phyloP scores from a whole-genome alignment of 2,113 vertebrate genomes.

The Orthonyx spaldingii region DNA sequence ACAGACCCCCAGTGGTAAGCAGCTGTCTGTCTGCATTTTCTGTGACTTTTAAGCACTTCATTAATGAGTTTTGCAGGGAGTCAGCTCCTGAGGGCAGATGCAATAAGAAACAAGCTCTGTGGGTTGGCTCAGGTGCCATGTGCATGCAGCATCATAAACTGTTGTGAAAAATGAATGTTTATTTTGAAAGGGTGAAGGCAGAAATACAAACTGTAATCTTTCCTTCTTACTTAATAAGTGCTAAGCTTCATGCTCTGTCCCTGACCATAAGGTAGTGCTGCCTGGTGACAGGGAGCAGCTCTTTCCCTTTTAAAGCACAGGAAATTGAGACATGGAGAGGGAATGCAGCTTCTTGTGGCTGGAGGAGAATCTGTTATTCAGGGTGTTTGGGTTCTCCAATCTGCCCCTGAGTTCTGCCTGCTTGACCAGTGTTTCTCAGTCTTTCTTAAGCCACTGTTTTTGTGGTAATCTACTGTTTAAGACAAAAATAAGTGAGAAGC shows the following conservation, averaged over 20 bases:
- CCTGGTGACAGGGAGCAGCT: not conserved
- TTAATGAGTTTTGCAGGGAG: constrained; percentile 26
- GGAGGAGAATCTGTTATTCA: not conserved
- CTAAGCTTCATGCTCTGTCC: not conserved
- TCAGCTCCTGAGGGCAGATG: not conserved
- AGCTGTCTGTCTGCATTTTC: constrained; percentile 41
- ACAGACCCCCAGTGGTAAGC: constrained; percentile 8
- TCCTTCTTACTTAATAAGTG: not conserved
- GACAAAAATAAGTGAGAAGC: not conserved
- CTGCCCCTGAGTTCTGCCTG: not conserved
- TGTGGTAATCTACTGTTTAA: not conserved
- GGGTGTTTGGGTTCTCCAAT: not conserved
- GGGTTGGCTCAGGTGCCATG: not conserved
- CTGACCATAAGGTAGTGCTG: not conserved
- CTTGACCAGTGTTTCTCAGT: not conserved
- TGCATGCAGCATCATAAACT: not conserved
- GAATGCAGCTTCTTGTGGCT: not conserved
- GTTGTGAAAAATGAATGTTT: not conserved
- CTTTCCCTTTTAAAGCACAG: not conserved
- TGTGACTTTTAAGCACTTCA: constrained; percentile 1
- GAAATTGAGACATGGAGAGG: not conserved
- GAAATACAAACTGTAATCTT: not conserved
- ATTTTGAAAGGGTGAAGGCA: not conserved
- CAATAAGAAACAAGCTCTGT: not conserved
- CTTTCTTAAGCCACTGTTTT: not conserved